These are phyloP conservation scores for Pseudomyrmex sp. DNA, from an alignment of 1,140 invertebrate species.

Conservation along the genomic window DNA sequence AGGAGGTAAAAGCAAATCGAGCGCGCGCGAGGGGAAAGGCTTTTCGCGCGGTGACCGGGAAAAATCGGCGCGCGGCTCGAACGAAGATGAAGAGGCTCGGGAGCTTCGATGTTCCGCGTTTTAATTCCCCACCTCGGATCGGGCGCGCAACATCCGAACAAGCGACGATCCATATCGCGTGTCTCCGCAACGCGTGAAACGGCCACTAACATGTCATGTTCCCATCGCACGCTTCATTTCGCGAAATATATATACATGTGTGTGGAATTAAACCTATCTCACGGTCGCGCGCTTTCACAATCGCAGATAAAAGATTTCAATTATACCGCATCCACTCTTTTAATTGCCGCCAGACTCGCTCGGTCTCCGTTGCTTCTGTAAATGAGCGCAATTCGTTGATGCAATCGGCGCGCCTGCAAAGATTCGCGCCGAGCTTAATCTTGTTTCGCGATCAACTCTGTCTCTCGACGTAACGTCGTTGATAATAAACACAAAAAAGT, in stretches of 20 bases:
- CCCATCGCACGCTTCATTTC: conserved; percentile 21
- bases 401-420: neutral
- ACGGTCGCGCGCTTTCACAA: neutral
- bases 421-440: neutral
- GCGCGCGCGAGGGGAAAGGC: neutral
- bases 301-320: conserved; percentile 36
- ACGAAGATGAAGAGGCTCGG: conserved; percentile 26
- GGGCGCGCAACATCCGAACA: neutral
- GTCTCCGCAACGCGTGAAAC: neutral
- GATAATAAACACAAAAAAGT: neutral
- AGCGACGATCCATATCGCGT: conserved; percentile 1
- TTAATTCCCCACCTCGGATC: conserved; percentile 35
- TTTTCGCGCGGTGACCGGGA: conserved; percentile 27
- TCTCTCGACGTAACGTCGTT: neutral
- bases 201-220: neutral
- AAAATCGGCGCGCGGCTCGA: conserved; percentile 11
- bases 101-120: neutral
- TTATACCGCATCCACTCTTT: neutral
- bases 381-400: neutral
- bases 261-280: conserved; percentile 31
- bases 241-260: conserved; percentile 16
- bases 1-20: conserved; percentile 25
- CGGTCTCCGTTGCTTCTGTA: neutral
- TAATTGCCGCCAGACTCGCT: neutral
- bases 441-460: neutral